Evolutionary conservation across 2,797 vertebrate genomes (phyloP).

Genomic region (Phrynocephalus forsythii): DNA sequence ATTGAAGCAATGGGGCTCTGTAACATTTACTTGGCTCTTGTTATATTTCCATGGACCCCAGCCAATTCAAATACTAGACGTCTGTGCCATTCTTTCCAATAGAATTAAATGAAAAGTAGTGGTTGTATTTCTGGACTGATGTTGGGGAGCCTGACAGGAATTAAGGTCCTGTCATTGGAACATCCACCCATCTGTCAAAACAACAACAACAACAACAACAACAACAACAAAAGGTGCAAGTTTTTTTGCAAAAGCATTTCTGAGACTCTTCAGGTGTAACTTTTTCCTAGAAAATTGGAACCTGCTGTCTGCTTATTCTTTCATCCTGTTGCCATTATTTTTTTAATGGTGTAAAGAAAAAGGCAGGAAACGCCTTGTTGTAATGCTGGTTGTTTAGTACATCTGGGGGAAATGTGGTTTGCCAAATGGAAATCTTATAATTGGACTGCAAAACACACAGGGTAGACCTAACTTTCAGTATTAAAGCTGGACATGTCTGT

Average conservation of each 20-base stretch:
- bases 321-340: slow-evolving; percentile 39
- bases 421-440: slow-evolving; percentile 53
- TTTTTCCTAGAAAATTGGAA: slow-evolving; percentile 51
- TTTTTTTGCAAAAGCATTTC: slow-evolving; percentile 68
- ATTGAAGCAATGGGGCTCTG: slow-evolving; percentile 62
- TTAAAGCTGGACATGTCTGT: neutral
- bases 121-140: slow-evolving; percentile 57
- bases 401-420: slow-evolving; percentile 48
- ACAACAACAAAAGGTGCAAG: slow-evolving; percentile 16
- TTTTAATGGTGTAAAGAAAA: slow-evolving; percentile 41
- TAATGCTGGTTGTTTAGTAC: slow-evolving; percentile 63
- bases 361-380: slow-evolving; percentile 46
- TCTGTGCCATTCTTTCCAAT: slow-evolving; percentile 61
- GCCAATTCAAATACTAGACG: slow-evolving; percentile 40
- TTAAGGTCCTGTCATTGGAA: slow-evolving; percentile 60
- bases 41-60: slow-evolving; percentile 65
- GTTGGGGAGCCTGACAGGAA: slow-evolving; percentile 60
- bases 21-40: slow-evolving; percentile 62
- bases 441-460: neutral
- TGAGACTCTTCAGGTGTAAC: slow-evolving; percentile 53
- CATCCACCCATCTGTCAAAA: too few species aligned
- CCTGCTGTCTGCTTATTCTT: slow-evolving; percentile 31
- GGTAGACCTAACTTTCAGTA: neutral
- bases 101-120: slow-evolving; percentile 60
- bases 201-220: too few species aligned